Evolutionary conservation across 2,888 invertebrate species (phyloP).

Genomic region (Platypus cylindrus): DNA sequence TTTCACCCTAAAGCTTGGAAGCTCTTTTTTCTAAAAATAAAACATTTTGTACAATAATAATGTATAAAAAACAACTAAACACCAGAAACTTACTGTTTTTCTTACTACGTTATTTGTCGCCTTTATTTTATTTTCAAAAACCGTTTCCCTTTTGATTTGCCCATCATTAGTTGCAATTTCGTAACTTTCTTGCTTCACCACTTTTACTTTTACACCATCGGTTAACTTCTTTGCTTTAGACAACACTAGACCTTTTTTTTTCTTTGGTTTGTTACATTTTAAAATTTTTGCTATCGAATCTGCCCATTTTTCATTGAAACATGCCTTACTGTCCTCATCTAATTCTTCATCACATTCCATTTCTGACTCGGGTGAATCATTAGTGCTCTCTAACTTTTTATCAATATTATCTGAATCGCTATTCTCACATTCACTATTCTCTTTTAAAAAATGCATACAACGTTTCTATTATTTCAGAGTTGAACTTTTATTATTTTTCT

Average conservation of each 20-base stretch:
- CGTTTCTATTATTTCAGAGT: too few species aligned
- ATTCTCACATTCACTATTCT: too few species aligned
- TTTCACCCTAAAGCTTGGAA: conserved; percentile 56
- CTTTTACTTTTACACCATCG: conserved; percentile 37
- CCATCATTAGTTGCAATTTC: conserved; percentile 48
- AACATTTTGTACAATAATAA: conserved; percentile 4
- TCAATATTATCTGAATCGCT: too few species aligned
- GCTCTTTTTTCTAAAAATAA: conserved; percentile 44
- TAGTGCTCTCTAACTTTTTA: too few species aligned
- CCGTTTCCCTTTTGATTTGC: conserved; percentile 37
- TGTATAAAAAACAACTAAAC: conserved; percentile 1
- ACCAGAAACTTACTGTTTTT: conserved; percentile 25
- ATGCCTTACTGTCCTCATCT: conserved; percentile 17
- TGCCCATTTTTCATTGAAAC: conserved; percentile 63
- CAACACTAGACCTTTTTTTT: conserved; percentile 60
- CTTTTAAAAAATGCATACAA: too few species aligned
- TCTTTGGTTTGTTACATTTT: conserved; percentile 58
- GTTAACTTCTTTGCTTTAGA: conserved; percentile 67
- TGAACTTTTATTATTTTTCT: too few species aligned
- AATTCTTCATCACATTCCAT: too few species aligned
- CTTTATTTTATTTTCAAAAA: conserved; percentile 27
- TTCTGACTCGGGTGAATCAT: too few species aligned
- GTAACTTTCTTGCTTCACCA: conserved; percentile 40
- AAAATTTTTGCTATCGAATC: conserved; percentile 72
- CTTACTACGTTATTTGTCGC: conserved; percentile 28